Evolutionary conservation across 2,113 vertebrate species (phyloP), one percentile per base, ranked within the genome.

Genomic region (Colossoma macropomum): DNA sequence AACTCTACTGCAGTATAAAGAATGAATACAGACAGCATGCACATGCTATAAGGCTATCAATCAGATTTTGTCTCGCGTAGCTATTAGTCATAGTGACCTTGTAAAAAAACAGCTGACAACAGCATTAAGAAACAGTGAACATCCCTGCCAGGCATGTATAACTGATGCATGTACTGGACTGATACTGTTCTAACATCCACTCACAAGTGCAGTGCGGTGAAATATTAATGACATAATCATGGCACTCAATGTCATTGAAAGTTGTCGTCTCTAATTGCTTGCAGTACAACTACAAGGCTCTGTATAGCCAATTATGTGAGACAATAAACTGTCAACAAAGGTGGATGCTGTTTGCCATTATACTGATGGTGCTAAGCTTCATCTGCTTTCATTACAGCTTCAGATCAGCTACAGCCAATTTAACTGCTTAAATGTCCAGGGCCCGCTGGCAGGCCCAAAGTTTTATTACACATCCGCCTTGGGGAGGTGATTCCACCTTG

Each of bases 271-370:
- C 63, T 72, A 82, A 76, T 76, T 85, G 79, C 71, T 85, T 15
- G 48, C 73, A 81, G 71, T 62, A 90, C 81, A 87, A 87, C 32
- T 81, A 86, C 77, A 70, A 38, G n/a, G n/a, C n/a, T n/a, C n/a
- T n/a, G n/a, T n/a, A 45, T n/a, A 19, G 28, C 23, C 28, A 68
- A 12, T 79, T 11, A n/a, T 50, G 16, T 23, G 52, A 30, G 23
- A 66, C 76, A 12, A 30, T 16, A 9, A 19, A 28, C 13, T 16
- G 27, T 32, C 3, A 30, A n/a, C n/a, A n/a, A n/a, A n/a, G n/a
- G n/a, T n/a, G n/a, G n/a, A n/a, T n/a, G n/a, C n/a, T n/a, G n/a
- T n/a, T n/a, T n/a, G n/a, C n/a, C n/a, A n/a, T n/a, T n/a, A n/a
- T n/a, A n/a, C n/a, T n/a, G n/a, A n/a, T n/a, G n/a, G n/a, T n/a